phyloP scores from a whole-genome alignment of 2,113 vertebrate genomes.

The Sciurus niger region DNA sequence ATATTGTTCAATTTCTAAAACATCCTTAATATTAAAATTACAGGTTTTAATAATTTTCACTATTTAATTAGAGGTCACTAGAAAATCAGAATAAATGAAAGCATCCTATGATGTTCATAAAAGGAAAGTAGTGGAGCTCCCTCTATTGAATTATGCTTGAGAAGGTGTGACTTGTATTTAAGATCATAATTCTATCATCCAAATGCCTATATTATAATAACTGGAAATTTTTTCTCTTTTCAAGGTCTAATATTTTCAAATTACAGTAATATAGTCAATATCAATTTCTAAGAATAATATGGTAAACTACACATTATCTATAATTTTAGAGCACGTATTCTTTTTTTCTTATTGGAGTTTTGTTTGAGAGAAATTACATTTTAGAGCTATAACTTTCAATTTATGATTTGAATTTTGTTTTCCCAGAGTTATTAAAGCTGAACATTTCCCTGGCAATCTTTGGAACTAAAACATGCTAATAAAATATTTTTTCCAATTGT shows the following conservation, averaged over 20 bases:
- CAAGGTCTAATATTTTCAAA: conserved; percentile 47
- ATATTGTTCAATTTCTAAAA: conserved; percentile 26
- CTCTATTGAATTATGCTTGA: conserved; percentile 86
- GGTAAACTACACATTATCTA: not conserved
- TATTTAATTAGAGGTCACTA: conserved; percentile 68
- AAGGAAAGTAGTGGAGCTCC: conserved; percentile 83
- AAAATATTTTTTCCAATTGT: conserved; percentile 36
- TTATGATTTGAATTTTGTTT: not conserved
- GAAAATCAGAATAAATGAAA: conserved; percentile 73
- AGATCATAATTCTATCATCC: conserved; percentile 51
- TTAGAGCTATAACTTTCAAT: conserved; percentile 35
- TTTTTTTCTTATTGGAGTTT: not conserved
- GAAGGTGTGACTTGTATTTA: conserved; percentile 70
- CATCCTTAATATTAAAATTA: conserved; percentile 60
- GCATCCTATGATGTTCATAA: conserved; percentile 15
- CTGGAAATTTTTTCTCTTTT: conserved; percentile 27
- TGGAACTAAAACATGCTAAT: not conserved
- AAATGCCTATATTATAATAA: conserved; percentile 5
- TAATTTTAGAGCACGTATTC: not conserved
- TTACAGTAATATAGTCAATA: not conserved
- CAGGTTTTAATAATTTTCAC: conserved; percentile 63
- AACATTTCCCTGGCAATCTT: not conserved
- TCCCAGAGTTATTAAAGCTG: not conserved
- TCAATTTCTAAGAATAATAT: conserved; percentile 29
- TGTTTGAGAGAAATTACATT: not conserved